These are phyloP conservation scores for Collichthys lucidus DNA, from an alignment of 2,113 vertebrate genomes.

Conservation along the genomic window DNA sequence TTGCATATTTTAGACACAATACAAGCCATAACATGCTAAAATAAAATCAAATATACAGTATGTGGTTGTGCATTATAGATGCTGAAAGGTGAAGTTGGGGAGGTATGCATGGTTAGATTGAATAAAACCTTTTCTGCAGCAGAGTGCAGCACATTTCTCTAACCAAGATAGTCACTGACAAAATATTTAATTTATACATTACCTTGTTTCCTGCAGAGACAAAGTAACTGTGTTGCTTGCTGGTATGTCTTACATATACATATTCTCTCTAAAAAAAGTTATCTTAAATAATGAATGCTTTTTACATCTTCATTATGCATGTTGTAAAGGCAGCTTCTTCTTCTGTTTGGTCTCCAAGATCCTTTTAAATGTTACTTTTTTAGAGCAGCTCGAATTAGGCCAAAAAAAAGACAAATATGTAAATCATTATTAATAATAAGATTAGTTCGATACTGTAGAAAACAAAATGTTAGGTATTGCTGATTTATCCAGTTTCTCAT, in stretches of 20 bases:
- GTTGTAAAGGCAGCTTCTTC: constrained; percentile 39
- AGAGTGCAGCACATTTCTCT: background rate
- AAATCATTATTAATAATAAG: background rate
- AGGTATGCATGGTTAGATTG: background rate
- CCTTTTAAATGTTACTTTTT: constrained; percentile 15
- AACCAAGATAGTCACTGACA: background rate
- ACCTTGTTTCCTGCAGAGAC: constrained; percentile 13
- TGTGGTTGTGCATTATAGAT: background rate
- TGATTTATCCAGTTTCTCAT: background rate
- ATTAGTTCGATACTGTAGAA: background rate
- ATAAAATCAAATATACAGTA: background rate
- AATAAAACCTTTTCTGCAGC: background rate
- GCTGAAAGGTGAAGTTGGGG: background rate
- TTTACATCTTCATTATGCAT: constrained; percentile 56
- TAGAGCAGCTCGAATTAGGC: constrained; percentile 2
- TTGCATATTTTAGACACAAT: background rate
- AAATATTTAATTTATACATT: background rate
- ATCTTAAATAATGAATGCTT: constrained; percentile 57
- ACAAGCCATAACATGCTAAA: background rate
- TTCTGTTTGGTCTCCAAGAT: constrained; percentile 16
- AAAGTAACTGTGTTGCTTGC: background rate
- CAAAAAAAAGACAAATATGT: background rate
- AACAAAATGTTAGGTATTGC: background rate
- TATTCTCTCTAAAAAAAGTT: constrained; percentile 41
- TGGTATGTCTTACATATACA: constrained; percentile 15